phyloP scores from a whole-genome alignment of 2,113 vertebrate species.

The Herpetotheres cachinnans region DNA sequence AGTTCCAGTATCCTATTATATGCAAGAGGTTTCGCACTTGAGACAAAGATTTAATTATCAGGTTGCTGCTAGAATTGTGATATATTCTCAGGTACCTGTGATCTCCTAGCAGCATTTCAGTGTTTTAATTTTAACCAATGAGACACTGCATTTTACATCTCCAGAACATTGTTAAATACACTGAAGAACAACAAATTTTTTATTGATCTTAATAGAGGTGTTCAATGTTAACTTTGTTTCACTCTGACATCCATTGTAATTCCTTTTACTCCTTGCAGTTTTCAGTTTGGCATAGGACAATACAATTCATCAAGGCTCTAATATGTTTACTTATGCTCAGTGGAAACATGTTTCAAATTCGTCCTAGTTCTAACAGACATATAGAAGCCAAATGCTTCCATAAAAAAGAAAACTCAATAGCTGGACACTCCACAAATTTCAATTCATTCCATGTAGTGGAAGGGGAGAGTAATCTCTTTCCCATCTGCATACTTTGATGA shows the following conservation, averaged over 20 bases:
- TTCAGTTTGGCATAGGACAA: neutral
- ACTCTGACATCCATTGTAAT: slow-evolving; percentile 4
- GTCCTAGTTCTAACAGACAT: neutral
- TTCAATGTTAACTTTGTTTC: neutral
- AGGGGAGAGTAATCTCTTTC: neutral
- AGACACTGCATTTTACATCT: neutral
- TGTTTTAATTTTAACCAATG: slow-evolving; percentile 8
- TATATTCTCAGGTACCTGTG: neutral
- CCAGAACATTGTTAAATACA: slow-evolving; percentile 3
- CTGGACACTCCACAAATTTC: neutral
- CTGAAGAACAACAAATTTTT: neutral
- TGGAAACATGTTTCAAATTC: slow-evolving; percentile 42
- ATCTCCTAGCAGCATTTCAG: neutral
- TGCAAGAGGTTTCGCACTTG: neutral
- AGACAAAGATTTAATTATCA: slow-evolving; percentile 34
- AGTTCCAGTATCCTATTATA: neutral
- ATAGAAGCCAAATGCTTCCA: slow-evolving; percentile 24
- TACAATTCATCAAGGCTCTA: neutral
- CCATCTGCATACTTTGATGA: slow-evolving; percentile 19
- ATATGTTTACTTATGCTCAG: slow-evolving; percentile 34
- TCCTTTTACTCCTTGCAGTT: slow-evolving; percentile 2
- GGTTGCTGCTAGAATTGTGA: neutral
- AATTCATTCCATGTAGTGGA: neutral
- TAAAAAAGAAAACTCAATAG: neutral
- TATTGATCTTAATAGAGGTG: slow-evolving; percentile 14